Evolutionary conservation across 2,797 vertebrate genomes (phyloP).

Genomic region (Allochrocebus solatus): DNA sequence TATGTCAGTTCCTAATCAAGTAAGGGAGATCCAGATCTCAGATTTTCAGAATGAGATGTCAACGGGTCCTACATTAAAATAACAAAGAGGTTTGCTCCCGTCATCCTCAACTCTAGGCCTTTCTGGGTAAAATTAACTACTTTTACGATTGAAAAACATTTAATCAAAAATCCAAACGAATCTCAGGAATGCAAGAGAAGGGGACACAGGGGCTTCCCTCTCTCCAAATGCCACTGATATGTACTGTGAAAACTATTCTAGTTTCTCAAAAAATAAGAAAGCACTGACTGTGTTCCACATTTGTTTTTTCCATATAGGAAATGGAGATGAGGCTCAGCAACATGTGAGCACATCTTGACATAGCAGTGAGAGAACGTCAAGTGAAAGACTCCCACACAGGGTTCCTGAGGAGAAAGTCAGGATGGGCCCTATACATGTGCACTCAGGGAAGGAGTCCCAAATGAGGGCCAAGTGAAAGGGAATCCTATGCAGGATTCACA

Average conservation of each 20-base stretch:
- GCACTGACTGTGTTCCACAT: background rate
- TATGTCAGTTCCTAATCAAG: background rate
- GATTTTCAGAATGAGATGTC: slow-evolving; percentile 33
- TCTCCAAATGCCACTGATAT: background rate
- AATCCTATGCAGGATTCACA: background rate
- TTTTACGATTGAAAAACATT: background rate
- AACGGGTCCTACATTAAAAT: background rate
- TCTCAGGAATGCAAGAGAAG: slow-evolving; percentile 1
- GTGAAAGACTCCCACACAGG: background rate
- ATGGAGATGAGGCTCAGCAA: background rate
- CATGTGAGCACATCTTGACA: background rate
- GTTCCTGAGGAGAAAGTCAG: background rate
- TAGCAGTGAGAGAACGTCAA: background rate
- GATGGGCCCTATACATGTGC: background rate
- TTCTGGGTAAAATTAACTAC: background rate
- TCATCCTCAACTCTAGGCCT: background rate
- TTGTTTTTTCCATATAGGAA: background rate
- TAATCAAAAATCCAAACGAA: background rate
- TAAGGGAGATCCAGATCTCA: background rate
- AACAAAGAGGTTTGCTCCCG: background rate
- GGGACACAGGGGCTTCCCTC: background rate
- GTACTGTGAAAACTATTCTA: background rate
- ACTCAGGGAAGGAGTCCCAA: background rate
- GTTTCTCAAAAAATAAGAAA: background rate
- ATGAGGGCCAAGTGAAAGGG: background rate